phyloP scores from a whole-genome alignment of 2,113 vertebrate species.

The Mola mola region DNA sequence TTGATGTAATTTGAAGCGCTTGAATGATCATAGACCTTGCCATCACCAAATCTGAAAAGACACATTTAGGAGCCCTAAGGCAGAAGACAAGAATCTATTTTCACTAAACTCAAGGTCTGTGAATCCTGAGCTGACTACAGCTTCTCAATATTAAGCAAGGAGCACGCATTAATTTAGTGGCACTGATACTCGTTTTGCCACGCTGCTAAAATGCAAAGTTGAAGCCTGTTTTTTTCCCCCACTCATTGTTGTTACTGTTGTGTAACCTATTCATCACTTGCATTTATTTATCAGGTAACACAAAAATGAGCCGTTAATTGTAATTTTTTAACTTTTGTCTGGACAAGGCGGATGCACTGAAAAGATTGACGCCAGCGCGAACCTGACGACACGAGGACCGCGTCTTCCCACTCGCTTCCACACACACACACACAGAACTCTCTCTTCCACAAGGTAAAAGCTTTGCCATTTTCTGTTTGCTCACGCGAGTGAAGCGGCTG shows the following conservation, averaged over 20 bases:
- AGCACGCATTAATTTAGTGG: slow-evolving; percentile 55
- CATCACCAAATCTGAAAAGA: slow-evolving; percentile 80
- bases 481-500: too few species aligned
- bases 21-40: slow-evolving; percentile 78
- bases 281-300: slow-evolving; percentile 71
- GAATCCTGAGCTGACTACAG: slow-evolving; percentile 50
- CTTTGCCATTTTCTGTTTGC: too few species aligned
- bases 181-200: slow-evolving; percentile 57
- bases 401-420: too few species aligned
- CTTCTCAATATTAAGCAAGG: slow-evolving; percentile 56
- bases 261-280: slow-evolving; percentile 69
- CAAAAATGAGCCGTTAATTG: slow-evolving; percentile 65
- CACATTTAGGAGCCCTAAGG: slow-evolving; percentile 75
- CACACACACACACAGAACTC: slow-evolving; percentile 18
- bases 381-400: too few species aligned
- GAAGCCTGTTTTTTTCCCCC: slow-evolving; percentile 15
- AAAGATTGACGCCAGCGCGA: too few species aligned
- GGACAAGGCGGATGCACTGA: too few species aligned
- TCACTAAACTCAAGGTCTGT: slow-evolving; percentile 68
- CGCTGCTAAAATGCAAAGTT: slow-evolving; percentile 62
- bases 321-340: slow-evolving; percentile 58
- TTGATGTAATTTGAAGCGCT: slow-evolving; percentile 79
- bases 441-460: too few species aligned
- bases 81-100: slow-evolving; percentile 78
- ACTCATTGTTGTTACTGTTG: slow-evolving; percentile 41